Evolutionary conservation across 2,888 invertebrate species (phyloP).

Genomic region (Congeria kusceri): DNA sequence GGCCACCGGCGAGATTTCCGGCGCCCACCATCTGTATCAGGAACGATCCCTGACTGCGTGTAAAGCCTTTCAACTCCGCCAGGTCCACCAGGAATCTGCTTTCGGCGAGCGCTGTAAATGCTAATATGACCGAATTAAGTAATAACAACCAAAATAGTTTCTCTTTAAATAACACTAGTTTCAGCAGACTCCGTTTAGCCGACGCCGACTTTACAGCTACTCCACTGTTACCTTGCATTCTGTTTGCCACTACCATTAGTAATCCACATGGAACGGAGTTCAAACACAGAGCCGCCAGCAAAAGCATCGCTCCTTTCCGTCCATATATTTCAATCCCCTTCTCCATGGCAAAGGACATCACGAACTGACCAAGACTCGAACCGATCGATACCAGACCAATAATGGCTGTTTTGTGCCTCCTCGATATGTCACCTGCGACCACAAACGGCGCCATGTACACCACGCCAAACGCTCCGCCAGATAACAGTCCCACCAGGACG

Average conservation of each 20-base stretch:
- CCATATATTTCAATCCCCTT: conserved; percentile 27
- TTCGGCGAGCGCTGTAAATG: conserved; percentile 36
- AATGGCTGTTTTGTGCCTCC: conserved; percentile 20
- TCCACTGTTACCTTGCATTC: background rate
- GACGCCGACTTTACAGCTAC: conserved; percentile 7
- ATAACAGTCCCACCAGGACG: conserved; percentile 25
- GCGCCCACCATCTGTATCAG: conserved; percentile 27
- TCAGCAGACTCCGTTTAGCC: conserved; percentile 29
- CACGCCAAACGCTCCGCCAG: conserved; percentile 29
- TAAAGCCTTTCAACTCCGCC: conserved; percentile 24
- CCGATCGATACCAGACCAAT: conserved; percentile 38
- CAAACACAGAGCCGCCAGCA: conserved; percentile 24
- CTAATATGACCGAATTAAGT: conserved; percentile 31
- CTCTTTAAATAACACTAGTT: conserved; percentile 19
- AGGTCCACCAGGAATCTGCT: conserved; percentile 35
- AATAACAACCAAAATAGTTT: conserved; percentile 32
- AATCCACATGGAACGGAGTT: conserved; percentile 35
- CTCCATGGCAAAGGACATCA: conserved; percentile 31
- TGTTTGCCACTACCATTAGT: conserved; percentile 10
- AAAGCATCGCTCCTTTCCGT: conserved; percentile 27
- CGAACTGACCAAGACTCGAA: conserved; percentile 31
- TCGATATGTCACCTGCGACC: conserved; percentile 27
- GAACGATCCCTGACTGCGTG: conserved; percentile 23
- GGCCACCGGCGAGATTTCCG: conserved; percentile 21
- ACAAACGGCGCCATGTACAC: conserved; percentile 37